A percentile compares a stretch with the other conserved stretches of the same genome.
These are phyloP conservation scores for Caranx ignobilis DNA, from an alignment of 2,113 vertebrate species.

Conservation along the genomic window DNA sequence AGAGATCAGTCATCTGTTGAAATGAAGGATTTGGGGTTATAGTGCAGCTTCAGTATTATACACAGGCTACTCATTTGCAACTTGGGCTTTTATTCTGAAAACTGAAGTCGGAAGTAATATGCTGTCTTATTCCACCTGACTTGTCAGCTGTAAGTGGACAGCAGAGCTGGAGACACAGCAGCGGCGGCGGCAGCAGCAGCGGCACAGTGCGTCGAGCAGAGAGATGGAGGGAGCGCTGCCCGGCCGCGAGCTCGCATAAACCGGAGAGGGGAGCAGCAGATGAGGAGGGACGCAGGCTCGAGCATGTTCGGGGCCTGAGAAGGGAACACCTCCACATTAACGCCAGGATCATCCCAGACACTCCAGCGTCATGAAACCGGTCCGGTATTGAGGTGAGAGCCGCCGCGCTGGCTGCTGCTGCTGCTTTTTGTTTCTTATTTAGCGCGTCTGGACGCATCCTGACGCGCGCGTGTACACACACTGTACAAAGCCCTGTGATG, in stretches of 20 bases:
- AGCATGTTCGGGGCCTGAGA: conserved; percentile 16
- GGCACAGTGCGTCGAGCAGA: conserved; percentile 57
- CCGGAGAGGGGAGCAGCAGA: background rate
- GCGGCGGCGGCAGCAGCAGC: conserved; percentile 28
- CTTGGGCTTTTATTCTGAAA: conserved; percentile 61
- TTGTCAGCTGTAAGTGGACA: conserved; percentile 37
- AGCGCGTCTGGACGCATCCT: conserved; percentile 29
- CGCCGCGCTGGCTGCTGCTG: conserved; percentile 10
- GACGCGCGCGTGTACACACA: conserved; percentile 7
- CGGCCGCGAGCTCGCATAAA: conserved; percentile 18
- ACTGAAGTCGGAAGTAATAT: background rate
- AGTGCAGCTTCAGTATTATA: no score
- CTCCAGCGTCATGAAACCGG: conserved; percentile 67
- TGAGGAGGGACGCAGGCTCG: background rate
- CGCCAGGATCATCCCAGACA: conserved; percentile 26
- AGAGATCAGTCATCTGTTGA: no score
- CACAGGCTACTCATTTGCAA: background rate
- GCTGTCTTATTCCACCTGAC: rapidly evolving
- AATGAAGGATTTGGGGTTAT: no score
- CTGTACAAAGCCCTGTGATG: background rate
- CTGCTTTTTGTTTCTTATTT: conserved; percentile 29
- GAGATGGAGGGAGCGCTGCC: conserved; percentile 66
- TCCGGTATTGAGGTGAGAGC: conserved; percentile 79
- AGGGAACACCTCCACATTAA: conserved; percentile 1
- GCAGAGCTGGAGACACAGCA: conserved; percentile 41